A percentile compares a stretch with the other conserved stretches of the same genome.
Conservation (phyloP, 2,113 vertebrate genomes). For the Macheiramphus alcinus region DNA sequence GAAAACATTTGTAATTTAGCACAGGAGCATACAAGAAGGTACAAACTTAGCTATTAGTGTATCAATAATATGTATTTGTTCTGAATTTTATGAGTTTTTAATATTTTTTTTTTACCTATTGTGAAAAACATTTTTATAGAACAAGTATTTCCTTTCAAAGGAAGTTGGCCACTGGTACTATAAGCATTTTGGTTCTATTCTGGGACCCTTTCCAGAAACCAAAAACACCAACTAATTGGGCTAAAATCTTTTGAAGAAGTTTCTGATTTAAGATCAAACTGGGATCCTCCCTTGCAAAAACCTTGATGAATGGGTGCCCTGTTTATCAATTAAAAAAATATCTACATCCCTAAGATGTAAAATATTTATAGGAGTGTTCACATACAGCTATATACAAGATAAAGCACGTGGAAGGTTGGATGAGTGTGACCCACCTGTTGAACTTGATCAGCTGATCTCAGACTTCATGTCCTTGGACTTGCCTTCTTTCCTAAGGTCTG, state of each 20-base stretch:
- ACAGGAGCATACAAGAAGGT: background rate
- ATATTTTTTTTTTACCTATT: background rate
- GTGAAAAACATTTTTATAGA: background rate
- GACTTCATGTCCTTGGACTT: background rate
- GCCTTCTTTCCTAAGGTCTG: background rate
- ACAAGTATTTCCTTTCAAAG: background rate
- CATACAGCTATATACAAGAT: background rate
- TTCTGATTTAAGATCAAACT: background rate
- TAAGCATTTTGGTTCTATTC: background rate
- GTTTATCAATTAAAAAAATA: background rate
- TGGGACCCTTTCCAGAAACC: background rate
- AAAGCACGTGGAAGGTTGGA: background rate
- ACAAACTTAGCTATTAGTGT: background rate
- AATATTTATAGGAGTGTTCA: background rate
- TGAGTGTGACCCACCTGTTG: background rate
- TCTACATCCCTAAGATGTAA: background rate
- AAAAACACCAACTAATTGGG: background rate
- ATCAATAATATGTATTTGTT: background rate
- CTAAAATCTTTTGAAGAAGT: background rate
- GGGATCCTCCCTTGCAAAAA: background rate
- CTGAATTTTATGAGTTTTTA: background rate
- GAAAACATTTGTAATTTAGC: background rate
- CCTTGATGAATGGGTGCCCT: background rate
- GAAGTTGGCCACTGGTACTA: background rate
- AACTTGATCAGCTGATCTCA: background rate